Percentiles rank a stretch among this genome's conserved stretches.
These are phyloP conservation scores for Eulacestoma nigropectus DNA, from an alignment of 2,113 vertebrate species.

Conservation along the genomic window DNA sequence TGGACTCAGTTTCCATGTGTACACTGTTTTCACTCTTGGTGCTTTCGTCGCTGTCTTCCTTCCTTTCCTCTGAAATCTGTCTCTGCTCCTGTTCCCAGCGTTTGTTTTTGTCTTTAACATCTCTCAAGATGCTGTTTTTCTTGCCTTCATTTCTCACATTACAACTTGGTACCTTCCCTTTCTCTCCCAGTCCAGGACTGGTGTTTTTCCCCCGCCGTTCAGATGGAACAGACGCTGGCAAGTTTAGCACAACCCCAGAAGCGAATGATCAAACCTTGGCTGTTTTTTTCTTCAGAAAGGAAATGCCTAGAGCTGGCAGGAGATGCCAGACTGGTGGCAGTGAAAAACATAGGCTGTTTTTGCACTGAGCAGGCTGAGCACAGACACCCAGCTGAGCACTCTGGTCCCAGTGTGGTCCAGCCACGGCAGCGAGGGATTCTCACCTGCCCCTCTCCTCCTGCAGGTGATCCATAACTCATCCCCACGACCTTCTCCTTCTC, in stretches of 20 bases:
- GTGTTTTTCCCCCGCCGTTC: neutral
- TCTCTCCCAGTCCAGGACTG: neutral
- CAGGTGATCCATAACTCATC: neutral
- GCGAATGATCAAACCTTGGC: neutral
- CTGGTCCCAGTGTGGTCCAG: neutral
- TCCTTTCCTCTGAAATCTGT: slow-evolving; percentile 39
- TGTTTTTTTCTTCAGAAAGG: neutral
- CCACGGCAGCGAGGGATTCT: accelerated
- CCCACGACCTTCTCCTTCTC: neutral
- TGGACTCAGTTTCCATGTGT: neutral
- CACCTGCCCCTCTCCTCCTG: neutral
- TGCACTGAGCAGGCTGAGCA: neutral
- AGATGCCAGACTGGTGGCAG: neutral
- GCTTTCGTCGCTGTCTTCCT: slow-evolving; percentile 44
- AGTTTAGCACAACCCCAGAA: neutral
- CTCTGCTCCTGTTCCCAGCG: neutral
- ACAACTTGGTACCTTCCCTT: neutral
- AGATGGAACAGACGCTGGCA: slow-evolving; percentile 10
- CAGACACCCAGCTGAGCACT: neutral
- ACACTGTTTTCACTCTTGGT: neutral
- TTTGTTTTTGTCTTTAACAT: slow-evolving; percentile 21
- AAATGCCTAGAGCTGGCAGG: slow-evolving; percentile 30
- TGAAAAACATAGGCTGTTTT: slow-evolving; percentile 40
- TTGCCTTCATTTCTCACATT: neutral
- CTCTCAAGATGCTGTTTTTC: slow-evolving; percentile 9